Base-by-base conservation (phyloP, 2,113 vertebrate species). In the Paratilapia polleni region DNA sequence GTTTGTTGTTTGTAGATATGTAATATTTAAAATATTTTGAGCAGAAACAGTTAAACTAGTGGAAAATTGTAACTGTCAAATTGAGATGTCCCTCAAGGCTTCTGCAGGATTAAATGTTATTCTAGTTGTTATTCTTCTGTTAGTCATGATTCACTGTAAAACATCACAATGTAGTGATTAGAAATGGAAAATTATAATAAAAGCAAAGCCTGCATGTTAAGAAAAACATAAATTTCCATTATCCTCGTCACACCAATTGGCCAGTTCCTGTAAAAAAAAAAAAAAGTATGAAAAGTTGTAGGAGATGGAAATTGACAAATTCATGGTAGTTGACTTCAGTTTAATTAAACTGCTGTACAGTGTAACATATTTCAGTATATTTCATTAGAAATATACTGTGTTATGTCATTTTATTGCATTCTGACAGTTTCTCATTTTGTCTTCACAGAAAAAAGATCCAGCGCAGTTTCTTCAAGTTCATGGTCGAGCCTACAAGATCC, bases 381-480 rank as follows among this genome's bases (percentile, higher is more conserved):
- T 70, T 70, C 5, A 0, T 60, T 19, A 34, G 10, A n/a, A n/a
- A n/a, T n/a, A n/a, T n/a, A n/a, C n/a, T n/a, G n/a, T 31, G 8
- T 22, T 75, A 15, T 36, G 13, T 11, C 31, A 12, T 17, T 43
- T 61, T 38, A 59, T 82, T 64, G 8, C 41, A 41, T 47, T 78
- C 68, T 77, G 2, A 80, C 12, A 7, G 2, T 5, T 14, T 63
- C 26, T 82, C 0, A 0, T 81, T 77, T 78, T 88, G 10, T 85
- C 24, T 24, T 19, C 41, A 63, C 80, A 98, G 98, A 99, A 99
- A 95, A 99, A 98, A 90, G 98, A 99, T 88, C 98, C 98, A 0
- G 98, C 98, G 13, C 98, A 99, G 96, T 99, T 99, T 89, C 96
- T 99, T 52, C 98, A 99, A 93, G 98, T 99, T 20, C 98, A 99